Percentiles rank a stretch among this genome's conserved stretches.
Evolutionary conservation across 1,140 invertebrate genomes (phyloP).

Genomic region (Atopsyche davidsoni): DNA sequence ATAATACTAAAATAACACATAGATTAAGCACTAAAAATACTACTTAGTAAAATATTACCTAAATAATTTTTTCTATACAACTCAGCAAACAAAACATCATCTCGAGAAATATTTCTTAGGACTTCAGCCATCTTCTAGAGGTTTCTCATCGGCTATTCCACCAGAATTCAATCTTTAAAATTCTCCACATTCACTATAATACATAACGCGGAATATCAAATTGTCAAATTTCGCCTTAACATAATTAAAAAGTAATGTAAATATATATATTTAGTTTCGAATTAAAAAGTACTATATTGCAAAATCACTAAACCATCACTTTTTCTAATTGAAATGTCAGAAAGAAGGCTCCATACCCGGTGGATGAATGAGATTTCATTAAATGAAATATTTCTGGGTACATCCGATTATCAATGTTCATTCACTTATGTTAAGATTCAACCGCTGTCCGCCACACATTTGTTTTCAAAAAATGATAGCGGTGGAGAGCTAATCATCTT

Average conservation of each 20-base stretch:
- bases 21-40: constrained; percentile 15
- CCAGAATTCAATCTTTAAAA: constrained; percentile 2
- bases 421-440: neutral
- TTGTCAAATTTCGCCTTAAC: constrained; percentile 31
- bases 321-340: constrained; percentile 32
- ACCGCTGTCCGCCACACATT: neutral
- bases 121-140: neutral
- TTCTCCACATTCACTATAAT: constrained; percentile 15
- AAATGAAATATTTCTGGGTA: constrained; percentile 1
- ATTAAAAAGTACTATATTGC: constrained; percentile 31
- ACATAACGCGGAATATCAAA: constrained; percentile 28
- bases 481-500: neutral
- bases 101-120: neutral
- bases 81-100: constrained; percentile 1
- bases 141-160: neutral
- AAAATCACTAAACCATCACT: constrained; percentile 31
- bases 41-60: constrained; percentile 10
- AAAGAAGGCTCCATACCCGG: constrained; percentile 30
- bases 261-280: constrained; percentile 26
- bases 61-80: constrained; percentile 2
- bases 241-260: constrained; percentile 26
- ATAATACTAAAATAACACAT: constrained; percentile 12
- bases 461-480: neutral
- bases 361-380: constrained; percentile 29
- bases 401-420: constrained; percentile 6